Base-by-base conservation (phyloP, 2,113 vertebrate species). In the Carlito syrichta region DNA sequence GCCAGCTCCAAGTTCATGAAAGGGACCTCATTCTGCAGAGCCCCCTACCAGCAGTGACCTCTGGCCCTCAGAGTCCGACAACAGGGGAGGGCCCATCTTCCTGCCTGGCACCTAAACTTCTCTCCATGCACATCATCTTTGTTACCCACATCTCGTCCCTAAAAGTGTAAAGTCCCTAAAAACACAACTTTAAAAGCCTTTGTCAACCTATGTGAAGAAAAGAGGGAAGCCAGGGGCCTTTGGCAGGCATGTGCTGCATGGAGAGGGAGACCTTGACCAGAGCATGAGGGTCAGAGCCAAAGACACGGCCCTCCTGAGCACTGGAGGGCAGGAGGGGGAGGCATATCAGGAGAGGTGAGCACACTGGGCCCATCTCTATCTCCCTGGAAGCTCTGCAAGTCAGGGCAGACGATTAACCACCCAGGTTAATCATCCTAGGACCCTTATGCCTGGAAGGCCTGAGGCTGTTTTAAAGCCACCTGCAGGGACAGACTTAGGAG, bases 101-200 rank as follows among this genome's bases (percentile, higher is more conserved):
- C 86, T 48, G 62, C 66, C 56, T 91, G 77, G 78, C 85, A 60
- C 45, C 77, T 19, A 38, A 40, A 79, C 66, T 85, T 73, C 81
- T 96, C 94, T 95, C 92, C 16, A 48, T 85, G 45, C 48, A 87
- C 81, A 50, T n/a, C 27, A 60, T 76, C 66, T 94, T 52, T 85
- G 66, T 60, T 25, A 35, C 8, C 38, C 60, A 52, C 66, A 23
- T 76, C 52, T 89, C 81, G 63, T 86, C 50, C 83, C 50, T 25
- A 13, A 25, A n/a, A 66, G 43, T 0, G 52, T 81, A 48, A 95
- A 91, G 86, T 93, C 78, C 91, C 94, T 87, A 79, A 90, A 93
- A 95, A 60, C 43, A 92, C 76, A 87, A 66, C 43, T 94, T 90
- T 77, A 60, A 94, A 95, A 73, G n/a, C 32, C 54, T 93, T 77